Conservation (phyloP, 2,113 vertebrate species). For the Mesembrinibis cayennensis region DNA sequence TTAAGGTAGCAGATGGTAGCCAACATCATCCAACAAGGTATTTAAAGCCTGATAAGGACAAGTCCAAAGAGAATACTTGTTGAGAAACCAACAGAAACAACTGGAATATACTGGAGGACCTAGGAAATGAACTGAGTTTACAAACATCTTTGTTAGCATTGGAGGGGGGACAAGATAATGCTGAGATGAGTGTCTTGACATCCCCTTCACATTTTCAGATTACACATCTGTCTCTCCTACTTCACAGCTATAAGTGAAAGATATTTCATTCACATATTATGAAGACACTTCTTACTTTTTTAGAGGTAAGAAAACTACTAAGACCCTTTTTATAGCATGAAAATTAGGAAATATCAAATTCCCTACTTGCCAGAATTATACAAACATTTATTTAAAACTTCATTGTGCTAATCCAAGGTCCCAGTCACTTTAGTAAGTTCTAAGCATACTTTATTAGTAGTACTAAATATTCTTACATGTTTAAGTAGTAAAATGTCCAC, state of each 20-base stretch:
- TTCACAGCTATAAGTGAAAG: not conserved
- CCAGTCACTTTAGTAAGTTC: not conserved
- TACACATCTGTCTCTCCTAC: not conserved
- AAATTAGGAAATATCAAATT: not conserved
- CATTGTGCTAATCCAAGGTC: not conserved
- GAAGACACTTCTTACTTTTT: not conserved
- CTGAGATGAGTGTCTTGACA: not conserved
- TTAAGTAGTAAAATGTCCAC: not conserved
- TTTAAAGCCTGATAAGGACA: not conserved
- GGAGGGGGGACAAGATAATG: not conserved
- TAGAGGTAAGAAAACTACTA: not conserved
- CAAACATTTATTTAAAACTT: not conserved
- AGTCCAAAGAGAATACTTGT: not conserved
- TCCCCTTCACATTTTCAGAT: not conserved
- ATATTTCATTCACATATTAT: not conserved
- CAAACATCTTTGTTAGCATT: not conserved
- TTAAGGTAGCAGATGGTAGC: not conserved
- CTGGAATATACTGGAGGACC: not conserved
- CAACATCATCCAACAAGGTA: not conserved
- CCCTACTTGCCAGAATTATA: not conserved
- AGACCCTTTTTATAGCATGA: not conserved
- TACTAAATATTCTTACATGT: not conserved
- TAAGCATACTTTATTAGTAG: not conserved
- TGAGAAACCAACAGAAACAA: not conserved
- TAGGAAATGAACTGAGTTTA: not conserved